Evolutionary conservation across 2,888 invertebrate genomes (phyloP).

Genomic region (Rutpela maculata): DNA sequence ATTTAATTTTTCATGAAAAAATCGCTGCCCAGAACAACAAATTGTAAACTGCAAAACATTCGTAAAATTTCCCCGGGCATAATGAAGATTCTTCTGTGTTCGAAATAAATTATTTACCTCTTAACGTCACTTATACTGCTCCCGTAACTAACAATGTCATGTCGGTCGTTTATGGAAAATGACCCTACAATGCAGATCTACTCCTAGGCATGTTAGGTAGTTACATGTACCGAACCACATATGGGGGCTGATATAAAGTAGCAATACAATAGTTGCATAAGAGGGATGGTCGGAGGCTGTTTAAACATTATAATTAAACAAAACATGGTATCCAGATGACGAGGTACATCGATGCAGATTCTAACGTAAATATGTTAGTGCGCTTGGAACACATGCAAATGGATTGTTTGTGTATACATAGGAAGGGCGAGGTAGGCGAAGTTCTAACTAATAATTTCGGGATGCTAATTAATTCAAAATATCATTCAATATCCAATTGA

Average conservation of each 20-base stretch:
- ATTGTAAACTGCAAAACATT: too few species aligned
- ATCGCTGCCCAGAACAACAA: too few species aligned
- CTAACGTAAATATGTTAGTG: slow-evolving; percentile 65
- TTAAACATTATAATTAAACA: slow-evolving; percentile 64
- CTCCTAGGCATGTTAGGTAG: slow-evolving; percentile 39
- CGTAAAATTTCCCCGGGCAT: neutral
- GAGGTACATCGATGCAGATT: slow-evolving; percentile 62
- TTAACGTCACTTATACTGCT: slow-evolving; percentile 17
- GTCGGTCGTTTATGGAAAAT: slow-evolving; percentile 21
- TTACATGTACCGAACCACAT: slow-evolving; percentile 35
- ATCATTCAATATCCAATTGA: slow-evolving; percentile 58
- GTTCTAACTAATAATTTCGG: slow-evolving; percentile 63
- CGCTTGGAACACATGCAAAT: slow-evolving; percentile 62
- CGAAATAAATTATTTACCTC: slow-evolving; percentile 9
- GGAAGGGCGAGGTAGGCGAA: slow-evolving; percentile 41
- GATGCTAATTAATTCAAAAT: slow-evolving; percentile 67
- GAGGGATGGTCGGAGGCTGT: slow-evolving; percentile 59
- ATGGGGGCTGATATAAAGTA: slow-evolving; percentile 49
- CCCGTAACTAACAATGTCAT: slow-evolving; percentile 15
- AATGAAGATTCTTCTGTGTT: neutral
- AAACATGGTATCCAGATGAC: slow-evolving; percentile 65
- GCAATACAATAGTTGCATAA: slow-evolving; percentile 49
- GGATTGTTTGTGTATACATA: slow-evolving; percentile 58
- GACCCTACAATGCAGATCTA: slow-evolving; percentile 29
- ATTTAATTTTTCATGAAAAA: too few species aligned